Base-by-base conservation (phyloP, 2,113 vertebrate species). In the human (Homo sapiens) region DNA sequence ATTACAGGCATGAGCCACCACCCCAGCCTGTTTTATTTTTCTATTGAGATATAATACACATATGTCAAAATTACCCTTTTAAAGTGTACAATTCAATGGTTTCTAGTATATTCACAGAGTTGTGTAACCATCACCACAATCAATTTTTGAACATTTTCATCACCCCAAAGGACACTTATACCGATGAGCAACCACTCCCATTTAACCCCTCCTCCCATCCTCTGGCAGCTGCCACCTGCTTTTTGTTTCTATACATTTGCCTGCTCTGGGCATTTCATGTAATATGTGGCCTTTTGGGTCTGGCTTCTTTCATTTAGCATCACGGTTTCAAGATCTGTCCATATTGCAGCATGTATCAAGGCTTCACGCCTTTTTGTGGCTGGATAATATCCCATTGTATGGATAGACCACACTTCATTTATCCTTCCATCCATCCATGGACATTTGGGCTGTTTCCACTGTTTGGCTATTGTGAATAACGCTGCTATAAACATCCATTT, bases 341-440 rank as follows among this genome's bases (percentile, higher is more conserved):
- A 11, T 4, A 1, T 8, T 4, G 32, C 0, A n/a, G 14, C 18
- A 4, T 13, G 10, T 35, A n/a, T 38, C 40, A 27, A 43, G 2
- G 11, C 3, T 52, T 52, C 45, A 27, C 20, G 12, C 43, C 32
- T 82, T 57, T 89, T 57, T 5, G 38, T 8, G 45, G 18, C 40
- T 18, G 32, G 35, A 57, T 82, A 64, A 73, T 45, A 43, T 14
- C 11, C 45, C 13, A 7, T 18, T 25, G 8, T 17, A 3, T 14
- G 32, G 40, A 4, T 32, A 32, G 16, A 17, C 30, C 38, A 25
- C 22, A 17, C 6, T 66, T 35, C 16, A 6, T 32, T 40, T 25
- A 52, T 32, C 61, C 35, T 9, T 27, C 75, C 6, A 2, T 25
- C 22, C 20, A 45, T 27, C 20, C 27, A 18, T 30, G 38, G 40